Conservation (phyloP, 30 jellyfish, hydroid and myxozoan genomes). For the Hydractinia echinata region DNA sequence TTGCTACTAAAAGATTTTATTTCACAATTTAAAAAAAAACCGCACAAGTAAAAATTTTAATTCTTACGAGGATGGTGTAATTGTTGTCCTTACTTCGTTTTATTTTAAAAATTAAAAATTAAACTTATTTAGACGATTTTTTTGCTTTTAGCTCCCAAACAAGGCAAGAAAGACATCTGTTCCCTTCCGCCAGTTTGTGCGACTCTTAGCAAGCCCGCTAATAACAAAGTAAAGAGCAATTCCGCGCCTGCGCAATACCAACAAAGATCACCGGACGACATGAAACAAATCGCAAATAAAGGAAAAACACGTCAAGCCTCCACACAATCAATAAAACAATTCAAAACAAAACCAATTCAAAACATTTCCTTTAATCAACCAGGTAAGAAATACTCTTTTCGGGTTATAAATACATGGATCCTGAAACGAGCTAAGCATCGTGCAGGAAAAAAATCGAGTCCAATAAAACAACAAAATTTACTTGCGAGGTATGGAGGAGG, state of each 20-base stretch:
- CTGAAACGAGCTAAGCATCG: no score
- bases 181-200: constrained; percentile 6
- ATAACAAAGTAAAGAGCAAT: neutral
- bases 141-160: neutral
- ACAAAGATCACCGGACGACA: constrained; percentile 1
- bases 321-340: constrained; percentile 8
- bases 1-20: no score
- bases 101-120: no score
- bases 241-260: constrained; percentile 3
- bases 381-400: neutral
- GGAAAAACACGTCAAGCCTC: constrained; percentile 2
- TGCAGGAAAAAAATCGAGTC: no score
- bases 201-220: neutral
- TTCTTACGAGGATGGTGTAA: no score
- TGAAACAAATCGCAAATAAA: constrained; percentile 8
- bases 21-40: no score
- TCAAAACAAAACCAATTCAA: constrained; percentile 21
- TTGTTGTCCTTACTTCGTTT: no score
- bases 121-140: no score
- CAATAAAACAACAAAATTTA: no score
- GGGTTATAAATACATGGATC: no score
- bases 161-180: neutral
- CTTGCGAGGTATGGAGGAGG: no score
- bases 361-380: constrained; percentile 22
- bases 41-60: no score